These are phyloP conservation scores for Deilephila elpenor DNA, from an alignment of 2,888 invertebrate genomes.

Conservation along the genomic window DNA sequence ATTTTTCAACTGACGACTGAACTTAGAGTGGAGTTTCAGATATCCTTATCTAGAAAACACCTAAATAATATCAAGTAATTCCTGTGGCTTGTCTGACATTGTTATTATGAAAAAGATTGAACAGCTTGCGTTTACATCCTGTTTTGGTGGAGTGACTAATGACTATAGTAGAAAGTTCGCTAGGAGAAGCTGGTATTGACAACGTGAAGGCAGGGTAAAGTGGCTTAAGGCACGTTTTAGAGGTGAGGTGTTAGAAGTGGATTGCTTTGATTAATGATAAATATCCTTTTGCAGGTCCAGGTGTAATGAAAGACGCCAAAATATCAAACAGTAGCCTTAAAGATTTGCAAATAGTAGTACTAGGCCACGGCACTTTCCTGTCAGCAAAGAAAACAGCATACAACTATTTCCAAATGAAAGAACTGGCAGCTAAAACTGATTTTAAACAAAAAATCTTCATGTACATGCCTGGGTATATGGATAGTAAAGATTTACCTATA, in stretches of 20 bases:
- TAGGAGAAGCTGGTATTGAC: no score
- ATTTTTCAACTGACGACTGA: no score
- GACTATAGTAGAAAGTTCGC: no score
- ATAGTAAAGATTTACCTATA: constrained; percentile 27
- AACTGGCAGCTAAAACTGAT: constrained; percentile 46
- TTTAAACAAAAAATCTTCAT: constrained; percentile 49
- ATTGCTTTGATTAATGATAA: neutral
- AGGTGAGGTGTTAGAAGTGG: no score
- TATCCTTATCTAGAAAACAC: no score
- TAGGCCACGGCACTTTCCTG: constrained; percentile 30
- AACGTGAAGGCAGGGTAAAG: neutral
- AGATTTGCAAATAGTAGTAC: constrained; percentile 31
- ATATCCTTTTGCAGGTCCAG: constrained; percentile 34
- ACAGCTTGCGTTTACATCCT: no score
- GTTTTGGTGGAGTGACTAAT: no score
- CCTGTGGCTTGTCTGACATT: no score
- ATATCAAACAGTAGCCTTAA: constrained; percentile 34
- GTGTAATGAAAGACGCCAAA: constrained; percentile 35
- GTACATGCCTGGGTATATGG: constrained; percentile 44
- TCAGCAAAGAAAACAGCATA: constrained; percentile 42
- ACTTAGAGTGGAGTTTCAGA: no score
- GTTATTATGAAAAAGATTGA: no score
- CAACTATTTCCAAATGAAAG: constrained; percentile 50
- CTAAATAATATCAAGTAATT: no score
- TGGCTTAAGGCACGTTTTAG: no score